Base-by-base conservation (phyloP, 2,113 vertebrate genomes). In the Marmota monax region DNA sequence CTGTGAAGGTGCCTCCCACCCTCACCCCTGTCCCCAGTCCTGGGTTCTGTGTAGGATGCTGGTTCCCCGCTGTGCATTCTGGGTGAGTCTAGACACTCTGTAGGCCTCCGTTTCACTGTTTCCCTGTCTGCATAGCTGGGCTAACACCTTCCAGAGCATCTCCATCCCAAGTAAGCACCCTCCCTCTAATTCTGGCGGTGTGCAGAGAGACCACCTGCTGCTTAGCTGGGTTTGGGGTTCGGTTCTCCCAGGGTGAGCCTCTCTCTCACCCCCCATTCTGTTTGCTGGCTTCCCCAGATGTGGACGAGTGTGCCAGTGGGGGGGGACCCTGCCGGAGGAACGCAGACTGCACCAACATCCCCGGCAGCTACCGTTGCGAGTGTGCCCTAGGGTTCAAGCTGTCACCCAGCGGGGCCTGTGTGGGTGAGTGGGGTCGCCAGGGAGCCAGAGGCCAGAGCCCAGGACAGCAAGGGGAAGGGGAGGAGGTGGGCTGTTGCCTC, bases 321-420 rank as follows among this genome's bases (percentile, higher is more conserved):
- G 99, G 99, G 97, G 99, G 99, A 96, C 98, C 99, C 85, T 99
- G 99, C 98, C 99, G 99, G 84, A 99, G 99, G 45, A 99, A 99
- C 3, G 99, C 99, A 2, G 99, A 99, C 97, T 99, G 99, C 67
- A 98, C 99, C 98, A 99, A 99, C 98, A 99, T 99, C 97, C 99
- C 99, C 0, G 99, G 99, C 70, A 99, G 99, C 96, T 99, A 99
- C 98, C 99, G 98, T 98, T 99, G 99, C 97, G 98, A 99, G 90
- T 99, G 99, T 61, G 98, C 99, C 12, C 98, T 97, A 0, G 99
- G 99, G 1, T 99, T 99, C 98, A 99, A 99, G 96, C 99, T 99
- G 83, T 99, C 99, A 0, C 99, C 99, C 3, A 99, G 99, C 0
- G 99, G 99, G 14, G 99, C 99, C 76, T 99, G 99, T 14, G 95